These are phyloP conservation scores for Myanophis thanlyinensis DNA, from an alignment of 2,113 vertebrate species.

Conservation along the genomic window DNA sequence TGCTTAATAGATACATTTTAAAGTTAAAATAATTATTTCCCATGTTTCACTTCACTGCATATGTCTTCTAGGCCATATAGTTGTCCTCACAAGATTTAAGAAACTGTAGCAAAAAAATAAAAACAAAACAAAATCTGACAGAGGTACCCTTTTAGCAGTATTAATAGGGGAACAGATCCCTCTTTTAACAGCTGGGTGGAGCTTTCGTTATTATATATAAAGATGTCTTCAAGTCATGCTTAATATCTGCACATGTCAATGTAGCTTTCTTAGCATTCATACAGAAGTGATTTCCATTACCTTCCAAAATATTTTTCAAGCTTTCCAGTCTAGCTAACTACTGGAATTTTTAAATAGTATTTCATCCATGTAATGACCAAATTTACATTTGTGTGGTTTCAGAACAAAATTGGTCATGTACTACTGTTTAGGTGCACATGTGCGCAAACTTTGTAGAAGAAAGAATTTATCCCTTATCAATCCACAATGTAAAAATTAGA, in stretches of 20 bases:
- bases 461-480: background rate
- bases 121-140: background rate
- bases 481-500: background rate
- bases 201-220: background rate
- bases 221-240: background rate
- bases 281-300: background rate
- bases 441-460: background rate
- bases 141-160: too few relatives aligned
- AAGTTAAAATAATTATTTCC: too few relatives aligned
- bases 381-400: background rate
- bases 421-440: background rate
- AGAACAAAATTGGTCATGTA: background rate
- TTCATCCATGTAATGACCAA: background rate
- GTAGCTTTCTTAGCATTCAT: background rate
- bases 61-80: background rate
- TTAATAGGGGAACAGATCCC: background rate
- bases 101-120: background rate
- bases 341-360: background rate
- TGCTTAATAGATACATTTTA: background rate
- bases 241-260: background rate
- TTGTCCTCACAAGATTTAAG: background rate
- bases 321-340: background rate
- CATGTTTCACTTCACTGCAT: background rate
- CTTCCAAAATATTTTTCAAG: background rate
- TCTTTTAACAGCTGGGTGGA: background rate